Evolutionary conservation across 2,888 invertebrate genomes (phyloP).

Genomic region (Fissipunctia ypsillon): DNA sequence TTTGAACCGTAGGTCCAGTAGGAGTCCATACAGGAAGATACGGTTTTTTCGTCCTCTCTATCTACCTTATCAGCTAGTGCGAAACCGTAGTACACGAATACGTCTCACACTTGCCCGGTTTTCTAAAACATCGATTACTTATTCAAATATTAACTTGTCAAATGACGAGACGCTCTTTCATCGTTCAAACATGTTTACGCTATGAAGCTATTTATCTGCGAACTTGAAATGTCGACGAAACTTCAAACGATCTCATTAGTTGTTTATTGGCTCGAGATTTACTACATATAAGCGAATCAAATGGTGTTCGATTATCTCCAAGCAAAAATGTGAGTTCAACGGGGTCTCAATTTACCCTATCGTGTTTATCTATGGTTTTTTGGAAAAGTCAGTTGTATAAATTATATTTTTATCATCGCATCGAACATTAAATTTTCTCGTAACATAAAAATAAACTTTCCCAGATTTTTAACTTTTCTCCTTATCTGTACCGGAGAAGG

Average conservation of each 20-base stretch:
- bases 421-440: neutral
- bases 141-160: slow-evolving; percentile 40
- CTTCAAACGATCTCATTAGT: slow-evolving; percentile 50
- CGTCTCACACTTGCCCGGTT: slow-evolving; percentile 3
- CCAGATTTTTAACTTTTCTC: neutral
- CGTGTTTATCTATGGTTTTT: neutral
- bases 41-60: neutral
- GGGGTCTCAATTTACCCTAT: slow-evolving; percentile 25
- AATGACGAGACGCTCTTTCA: slow-evolving; percentile 17
- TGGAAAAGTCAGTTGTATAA: neutral
- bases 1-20: no score
- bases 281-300: slow-evolving; percentile 32
- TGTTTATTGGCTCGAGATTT: slow-evolving; percentile 35
- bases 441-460: neutral
- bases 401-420: neutral
- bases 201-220: slow-evolving; percentile 33
- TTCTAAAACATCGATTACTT: slow-evolving; percentile 31
- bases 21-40: neutral
- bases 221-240: slow-evolving; percentile 48
- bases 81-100: neutral
- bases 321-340: slow-evolving; percentile 16
- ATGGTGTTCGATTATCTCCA: slow-evolving; percentile 32
- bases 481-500: neutral
- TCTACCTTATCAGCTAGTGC: neutral
- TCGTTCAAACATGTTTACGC: slow-evolving; percentile 34